These are phyloP conservation scores for Phymatocera aterrima DNA, from an alignment of 2,888 invertebrate genomes.

Conservation along the genomic window DNA sequence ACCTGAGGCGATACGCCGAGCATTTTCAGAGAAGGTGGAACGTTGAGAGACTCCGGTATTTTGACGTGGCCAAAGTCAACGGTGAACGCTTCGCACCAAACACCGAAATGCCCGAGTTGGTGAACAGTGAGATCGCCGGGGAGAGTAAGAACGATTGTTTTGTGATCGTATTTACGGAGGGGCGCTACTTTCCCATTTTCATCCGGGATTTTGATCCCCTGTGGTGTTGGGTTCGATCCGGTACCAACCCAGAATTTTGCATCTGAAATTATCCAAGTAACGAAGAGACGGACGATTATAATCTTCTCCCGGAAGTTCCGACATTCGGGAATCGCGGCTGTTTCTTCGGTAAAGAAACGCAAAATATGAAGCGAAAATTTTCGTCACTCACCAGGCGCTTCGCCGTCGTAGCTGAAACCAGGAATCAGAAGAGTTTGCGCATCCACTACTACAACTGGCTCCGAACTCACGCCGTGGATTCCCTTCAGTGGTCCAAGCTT, in stretches of 20 bases:
- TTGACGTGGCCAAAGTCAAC: conserved; percentile 94
- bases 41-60: conserved; percentile 85
- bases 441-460: conserved; percentile 92
- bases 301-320: conserved; percentile 54
- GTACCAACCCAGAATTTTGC: conserved; percentile 96
- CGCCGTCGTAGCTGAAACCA: conserved; percentile 93
- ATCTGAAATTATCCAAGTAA: conserved; percentile 77
- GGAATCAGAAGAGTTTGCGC: conserved; percentile 94
- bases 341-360: neutral
- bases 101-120: conserved; percentile 94
- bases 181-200: conserved; percentile 92
- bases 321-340: neutral
- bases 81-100: conserved; percentile 95
- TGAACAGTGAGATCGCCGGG: conserved; percentile 93
- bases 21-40: conserved; percentile 95
- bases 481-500: conserved; percentile 86
- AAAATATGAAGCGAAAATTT: conserved; percentile 26
- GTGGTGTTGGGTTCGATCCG: conserved; percentile 87
- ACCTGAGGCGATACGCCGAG: conserved; percentile 96
- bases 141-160: conserved; percentile 92
- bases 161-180: conserved; percentile 87
- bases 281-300: no score
- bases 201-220: conserved; percentile 91
- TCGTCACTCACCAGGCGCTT: conserved; percentile 88
- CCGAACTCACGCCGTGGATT: conserved; percentile 90